These are phyloP conservation scores for Eulemur albifrons DNA, from an alignment of 2,797 vertebrate species.

Conservation along the genomic window DNA sequence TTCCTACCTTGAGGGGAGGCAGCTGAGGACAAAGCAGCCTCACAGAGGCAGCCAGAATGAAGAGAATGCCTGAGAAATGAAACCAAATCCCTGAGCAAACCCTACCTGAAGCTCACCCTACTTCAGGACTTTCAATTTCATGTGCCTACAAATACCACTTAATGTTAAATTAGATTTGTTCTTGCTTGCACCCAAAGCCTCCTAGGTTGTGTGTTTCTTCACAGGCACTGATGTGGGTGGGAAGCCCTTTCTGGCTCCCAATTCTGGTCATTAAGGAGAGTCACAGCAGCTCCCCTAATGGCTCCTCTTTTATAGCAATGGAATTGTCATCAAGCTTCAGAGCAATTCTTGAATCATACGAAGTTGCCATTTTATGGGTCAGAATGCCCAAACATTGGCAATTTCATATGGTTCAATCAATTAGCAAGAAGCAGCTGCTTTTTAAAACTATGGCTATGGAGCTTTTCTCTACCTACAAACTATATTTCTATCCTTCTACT, in stretches of 20 bases:
- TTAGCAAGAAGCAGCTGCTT: constrained; percentile 17
- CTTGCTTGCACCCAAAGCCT: neutral
- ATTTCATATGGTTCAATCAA: neutral
- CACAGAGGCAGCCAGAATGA: neutral
- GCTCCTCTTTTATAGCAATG: neutral
- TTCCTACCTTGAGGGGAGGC: neutral
- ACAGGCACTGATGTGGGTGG: neutral
- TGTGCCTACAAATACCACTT: neutral
- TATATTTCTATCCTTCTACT: neutral
- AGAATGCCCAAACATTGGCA: neutral
- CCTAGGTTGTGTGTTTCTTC: neutral
- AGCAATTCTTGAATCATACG: neutral
- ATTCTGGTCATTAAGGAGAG: neutral
- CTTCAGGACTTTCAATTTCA: neutral
- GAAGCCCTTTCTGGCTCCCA: neutral
- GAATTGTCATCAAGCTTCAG: neutral
- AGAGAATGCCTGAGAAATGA: neutral
- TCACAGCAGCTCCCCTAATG: neutral
- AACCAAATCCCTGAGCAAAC: neutral
- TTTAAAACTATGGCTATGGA: neutral
- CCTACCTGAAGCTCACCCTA: neutral
- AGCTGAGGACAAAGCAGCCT: neutral
- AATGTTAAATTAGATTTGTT: neutral
- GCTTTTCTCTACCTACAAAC: neutral
- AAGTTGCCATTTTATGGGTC: neutral